Base-by-base conservation (phyloP, 1,140 invertebrate species). In the Apis laboriosa region DNA sequence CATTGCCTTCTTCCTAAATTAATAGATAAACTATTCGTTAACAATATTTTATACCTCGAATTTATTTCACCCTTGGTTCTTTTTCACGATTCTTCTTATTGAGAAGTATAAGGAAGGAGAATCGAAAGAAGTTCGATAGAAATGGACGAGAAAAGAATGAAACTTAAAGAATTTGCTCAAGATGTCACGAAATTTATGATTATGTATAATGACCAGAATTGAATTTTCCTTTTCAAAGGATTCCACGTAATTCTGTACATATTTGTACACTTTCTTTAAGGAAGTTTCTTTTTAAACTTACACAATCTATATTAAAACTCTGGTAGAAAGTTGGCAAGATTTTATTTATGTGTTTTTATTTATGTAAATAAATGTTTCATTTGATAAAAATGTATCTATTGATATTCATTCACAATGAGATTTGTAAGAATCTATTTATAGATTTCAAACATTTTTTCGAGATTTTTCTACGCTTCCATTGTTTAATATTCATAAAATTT, bases 101-200 rank as follows among this genome's bases (percentile, higher is more conserved):
- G 56, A n/a, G n/a, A 24, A n/a, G 72, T 9, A 56, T 15, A 49
- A 75, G 21, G 43, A 61, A 34, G 12, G 15, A 58, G 58, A n/a
- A 51, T 2, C 21, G 19, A 49, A 43, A 12, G 53, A 43, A 19
- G 9, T 13, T 24, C 19, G 67, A 43, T 12, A 12, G 21, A 63
- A 43, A 9, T 43, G 11, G 34, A 9, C 4, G 28, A 56, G 34
- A 34, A 34, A 34, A 74, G 72, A n/a, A 70, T 24, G 72, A 60
- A 75, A 75, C 72, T 75, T 49, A 19, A 75, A 75, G 72, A 43
- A 75, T 51, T 34, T 75, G 58, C 21, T 75, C 56, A 34, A 75
- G 21, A 51, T 75, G 61, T 75, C 58, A 24, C 72, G 56, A 75
- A 75, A 75, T 75, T 75, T 75, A 75, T 75, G 72, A 75, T 58